A percentile compares a stretch with the other conserved stretches of the same genome.
phyloP scores from a whole-genome alignment of 2,797 vertebrate genomes.

The Nyctalus aviator region DNA sequence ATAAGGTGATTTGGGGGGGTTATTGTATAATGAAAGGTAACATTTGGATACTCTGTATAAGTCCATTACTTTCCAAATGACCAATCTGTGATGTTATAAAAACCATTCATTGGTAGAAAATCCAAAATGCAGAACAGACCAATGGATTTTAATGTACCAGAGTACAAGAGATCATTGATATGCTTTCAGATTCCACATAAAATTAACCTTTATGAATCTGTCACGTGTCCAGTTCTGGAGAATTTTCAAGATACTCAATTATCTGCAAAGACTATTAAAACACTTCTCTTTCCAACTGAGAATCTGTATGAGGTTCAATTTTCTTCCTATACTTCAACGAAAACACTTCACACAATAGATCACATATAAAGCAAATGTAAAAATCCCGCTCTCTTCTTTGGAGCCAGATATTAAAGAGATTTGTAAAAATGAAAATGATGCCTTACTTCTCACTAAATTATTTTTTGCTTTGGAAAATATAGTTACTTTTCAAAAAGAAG shows the following conservation, averaged over 20 bases:
- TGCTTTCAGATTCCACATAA: not conserved
- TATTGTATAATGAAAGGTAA: not conserved
- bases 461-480: slow-evolving; percentile 7
- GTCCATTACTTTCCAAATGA: slow-evolving; percentile 13
- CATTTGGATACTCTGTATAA: not conserved
- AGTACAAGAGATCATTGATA: not conserved
- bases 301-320: slow-evolving; percentile 23
- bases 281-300: slow-evolving; percentile 24
- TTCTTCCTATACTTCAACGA: slow-evolving; percentile 15
- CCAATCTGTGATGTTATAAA: not conserved
- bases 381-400: slow-evolving; percentile 28
- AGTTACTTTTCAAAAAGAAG: slow-evolving; percentile 32
- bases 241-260: slow-evolving; percentile 48
- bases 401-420: slow-evolving; percentile 38
- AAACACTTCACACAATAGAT: slow-evolving; percentile 39
- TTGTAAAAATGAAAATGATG: slow-evolving; percentile 3
- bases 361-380: slow-evolving; percentile 6
- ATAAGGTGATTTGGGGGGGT: not conserved
- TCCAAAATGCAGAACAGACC: not conserved
- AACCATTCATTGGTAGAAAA: not conserved
- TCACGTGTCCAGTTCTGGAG: not conserved
- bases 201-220: slow-evolving; percentile 56
- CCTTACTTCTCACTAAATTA: not conserved
- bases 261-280: slow-evolving; percentile 60
- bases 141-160: not conserved